Conservation (phyloP, 1,140 invertebrate genomes). For the Zaprionus ornatus region DNA sequence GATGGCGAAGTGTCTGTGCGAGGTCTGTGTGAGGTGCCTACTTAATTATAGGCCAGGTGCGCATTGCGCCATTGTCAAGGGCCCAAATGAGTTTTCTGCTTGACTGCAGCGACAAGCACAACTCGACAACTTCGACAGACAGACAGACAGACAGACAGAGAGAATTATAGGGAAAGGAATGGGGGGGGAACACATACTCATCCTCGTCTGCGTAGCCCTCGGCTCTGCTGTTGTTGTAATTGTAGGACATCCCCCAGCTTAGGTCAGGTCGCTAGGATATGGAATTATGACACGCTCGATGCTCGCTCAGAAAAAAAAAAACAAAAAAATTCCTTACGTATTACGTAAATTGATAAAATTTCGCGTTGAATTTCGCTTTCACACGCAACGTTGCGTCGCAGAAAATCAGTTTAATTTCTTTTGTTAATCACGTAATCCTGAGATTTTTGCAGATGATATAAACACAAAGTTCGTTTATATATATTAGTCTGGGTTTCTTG, state of each 20-base stretch:
- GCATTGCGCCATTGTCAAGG: conserved; percentile 32
- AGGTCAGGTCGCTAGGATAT: conserved; percentile 29
- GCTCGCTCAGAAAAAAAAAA: background rate
- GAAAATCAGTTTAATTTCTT: conserved; percentile 9
- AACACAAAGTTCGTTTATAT: background rate
- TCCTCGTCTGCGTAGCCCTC: conserved; percentile 70
- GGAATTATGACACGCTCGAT: conserved; percentile 38
- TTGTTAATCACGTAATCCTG: conserved; percentile 5
- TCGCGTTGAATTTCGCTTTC: conserved; percentile 16
- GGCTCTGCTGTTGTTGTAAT: conserved; percentile 64
- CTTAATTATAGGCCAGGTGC: conserved; percentile 31
- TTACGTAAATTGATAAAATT: conserved; percentile 56
- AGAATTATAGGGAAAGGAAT: background rate
- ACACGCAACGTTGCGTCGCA: conserved; percentile 1
- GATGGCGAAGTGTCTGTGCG: background rate
- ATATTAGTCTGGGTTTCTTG: conserved; percentile 25
- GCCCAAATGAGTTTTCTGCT: conserved; percentile 55
- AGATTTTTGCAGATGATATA: background rate
- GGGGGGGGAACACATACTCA: conserved; percentile 57
- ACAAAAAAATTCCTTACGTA: conserved; percentile 25
- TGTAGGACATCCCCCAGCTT: conserved; percentile 58
- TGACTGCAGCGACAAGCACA: conserved; percentile 38
- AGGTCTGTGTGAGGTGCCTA: background rate
- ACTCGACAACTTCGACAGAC: background rate
- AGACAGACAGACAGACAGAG: background rate